Evolutionary conservation across 2,797 vertebrate species (phyloP).

Genomic region (Acipenser transmontanus): DNA sequence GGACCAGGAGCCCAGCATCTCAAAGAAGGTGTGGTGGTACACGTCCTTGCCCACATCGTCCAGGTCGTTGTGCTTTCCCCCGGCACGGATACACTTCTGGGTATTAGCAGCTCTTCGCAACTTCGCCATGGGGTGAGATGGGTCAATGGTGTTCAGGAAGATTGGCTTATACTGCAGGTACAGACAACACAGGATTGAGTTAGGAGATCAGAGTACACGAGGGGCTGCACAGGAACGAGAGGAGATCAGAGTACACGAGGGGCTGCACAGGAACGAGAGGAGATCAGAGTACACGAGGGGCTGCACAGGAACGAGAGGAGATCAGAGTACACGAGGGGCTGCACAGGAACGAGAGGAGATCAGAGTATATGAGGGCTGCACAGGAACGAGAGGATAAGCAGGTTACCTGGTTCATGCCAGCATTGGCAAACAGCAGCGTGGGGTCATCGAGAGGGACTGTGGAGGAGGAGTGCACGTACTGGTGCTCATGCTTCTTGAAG

Average conservation of each 20-base stretch:
- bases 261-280: neutral
- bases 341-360: neutral
- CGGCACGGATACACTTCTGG: conserved; percentile 95
- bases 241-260: neutral
- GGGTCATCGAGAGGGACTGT: conserved; percentile 89
- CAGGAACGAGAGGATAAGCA: neutral
- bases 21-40: conserved; percentile 97
- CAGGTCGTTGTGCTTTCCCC: conserved; percentile 95
- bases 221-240: neutral
- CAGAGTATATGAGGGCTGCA: neutral
- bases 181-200: conserved; percentile 1
- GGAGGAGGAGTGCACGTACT: conserved; percentile 89
- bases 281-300: neutral
- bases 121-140: conserved; percentile 88
- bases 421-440: conserved; percentile 93
- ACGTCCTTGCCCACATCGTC: conserved; percentile 97
- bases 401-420: conserved; percentile 95
- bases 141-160: conserved; percentile 95
- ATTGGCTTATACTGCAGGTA: conserved; percentile 87
- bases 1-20: conserved; percentile 98
- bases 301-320: neutral
- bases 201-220: conserved; percentile 1
- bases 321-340: neutral
- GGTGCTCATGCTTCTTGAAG: conserved; percentile 76
- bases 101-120: conserved; percentile 89